Conservation (phyloP, 2,797 vertebrate species). For the Bradypodion pumilum region DNA sequence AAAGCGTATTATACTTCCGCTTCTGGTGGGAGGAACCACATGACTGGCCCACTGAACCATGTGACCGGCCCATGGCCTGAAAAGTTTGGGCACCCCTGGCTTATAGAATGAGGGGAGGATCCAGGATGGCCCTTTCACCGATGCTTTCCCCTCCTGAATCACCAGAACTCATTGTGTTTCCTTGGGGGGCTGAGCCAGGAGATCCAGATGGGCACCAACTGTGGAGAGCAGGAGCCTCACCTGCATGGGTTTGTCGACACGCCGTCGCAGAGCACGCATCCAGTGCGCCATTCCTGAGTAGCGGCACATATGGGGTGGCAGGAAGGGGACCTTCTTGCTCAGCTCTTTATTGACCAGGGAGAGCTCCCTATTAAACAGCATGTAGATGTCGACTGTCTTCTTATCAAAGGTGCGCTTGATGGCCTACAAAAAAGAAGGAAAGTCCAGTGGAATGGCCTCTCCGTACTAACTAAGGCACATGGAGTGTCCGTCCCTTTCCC, state of each 20-base stretch:
- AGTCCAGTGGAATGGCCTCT: fast-evolving
- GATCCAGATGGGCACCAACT: no score
- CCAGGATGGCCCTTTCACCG: neutral
- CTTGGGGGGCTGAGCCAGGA: no score
- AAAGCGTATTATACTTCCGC: no score
- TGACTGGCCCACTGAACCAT: no score
- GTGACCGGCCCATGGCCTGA: no score
- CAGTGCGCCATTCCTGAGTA: slow-evolving; percentile 77
- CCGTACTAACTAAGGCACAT: fast-evolving
- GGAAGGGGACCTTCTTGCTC: slow-evolving; percentile 46
- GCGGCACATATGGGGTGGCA: slow-evolving; percentile 74
- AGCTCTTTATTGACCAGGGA: slow-evolving; percentile 76
- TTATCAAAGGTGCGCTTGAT: slow-evolving; percentile 78
- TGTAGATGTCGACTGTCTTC: slow-evolving; percentile 73
- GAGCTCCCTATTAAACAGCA: slow-evolving; percentile 74
- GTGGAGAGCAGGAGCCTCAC: slow-evolving; percentile 63
- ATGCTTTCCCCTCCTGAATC: neutral
- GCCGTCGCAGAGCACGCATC: slow-evolving; percentile 70
- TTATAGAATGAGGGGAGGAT: no score
- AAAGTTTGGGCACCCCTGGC: no score
- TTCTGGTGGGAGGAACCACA: no score
- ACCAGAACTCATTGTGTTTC: neutral
- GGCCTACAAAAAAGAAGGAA: slow-evolving; percentile 57
- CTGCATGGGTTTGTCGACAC: slow-evolving; percentile 78
- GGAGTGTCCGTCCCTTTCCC: neutral